Evolutionary conservation across 2,113 vertebrate genomes (phyloP).

Genomic region (Ancistrus triradiatus): DNA sequence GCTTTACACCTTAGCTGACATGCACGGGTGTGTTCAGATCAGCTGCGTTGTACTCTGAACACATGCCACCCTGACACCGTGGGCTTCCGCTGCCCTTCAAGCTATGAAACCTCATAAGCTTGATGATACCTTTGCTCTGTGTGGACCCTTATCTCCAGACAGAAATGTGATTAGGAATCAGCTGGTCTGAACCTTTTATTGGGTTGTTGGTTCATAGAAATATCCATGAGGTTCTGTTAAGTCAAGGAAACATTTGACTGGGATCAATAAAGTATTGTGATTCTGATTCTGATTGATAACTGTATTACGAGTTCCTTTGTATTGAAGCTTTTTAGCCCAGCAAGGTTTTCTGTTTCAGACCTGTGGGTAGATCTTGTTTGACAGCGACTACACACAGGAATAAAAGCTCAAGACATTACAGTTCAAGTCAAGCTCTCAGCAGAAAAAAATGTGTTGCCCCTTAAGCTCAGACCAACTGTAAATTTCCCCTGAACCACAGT

Average conservation of each 20-base stretch:
- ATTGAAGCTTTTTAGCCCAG: constrained; percentile 2
- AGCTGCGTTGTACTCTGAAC: background rate
- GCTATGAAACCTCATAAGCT: constrained; percentile 26
- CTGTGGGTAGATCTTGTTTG: constrained; percentile 12
- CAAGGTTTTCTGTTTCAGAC: constrained; percentile 58
- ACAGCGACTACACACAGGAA: constrained; percentile 18
- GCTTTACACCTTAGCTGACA: constrained; percentile 55
- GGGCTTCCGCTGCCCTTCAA: background rate
- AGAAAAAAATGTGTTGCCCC: background rate
- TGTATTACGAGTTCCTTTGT: constrained; percentile 4
- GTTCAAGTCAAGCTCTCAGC: background rate
- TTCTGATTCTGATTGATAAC: constrained; percentile 32
- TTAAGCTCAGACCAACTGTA: constrained; percentile 37
- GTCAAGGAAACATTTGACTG: constrained; percentile 34
- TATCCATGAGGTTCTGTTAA: constrained; percentile 17
- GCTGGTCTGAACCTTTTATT: constrained; percentile 45
- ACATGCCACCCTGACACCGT: background rate
- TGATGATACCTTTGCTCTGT: background rate
- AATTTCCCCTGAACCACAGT: constrained; percentile 55
- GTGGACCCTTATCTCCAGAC: constrained; percentile 32
- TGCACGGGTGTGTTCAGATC: constrained; percentile 22
- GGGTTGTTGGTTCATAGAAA: constrained; percentile 34
- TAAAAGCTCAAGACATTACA: background rate
- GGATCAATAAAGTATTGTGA: constrained; percentile 8
- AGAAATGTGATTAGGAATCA: constrained; percentile 65